Conservation (phyloP, 2,113 vertebrate species). For the Dicaeum eximium region DNA sequence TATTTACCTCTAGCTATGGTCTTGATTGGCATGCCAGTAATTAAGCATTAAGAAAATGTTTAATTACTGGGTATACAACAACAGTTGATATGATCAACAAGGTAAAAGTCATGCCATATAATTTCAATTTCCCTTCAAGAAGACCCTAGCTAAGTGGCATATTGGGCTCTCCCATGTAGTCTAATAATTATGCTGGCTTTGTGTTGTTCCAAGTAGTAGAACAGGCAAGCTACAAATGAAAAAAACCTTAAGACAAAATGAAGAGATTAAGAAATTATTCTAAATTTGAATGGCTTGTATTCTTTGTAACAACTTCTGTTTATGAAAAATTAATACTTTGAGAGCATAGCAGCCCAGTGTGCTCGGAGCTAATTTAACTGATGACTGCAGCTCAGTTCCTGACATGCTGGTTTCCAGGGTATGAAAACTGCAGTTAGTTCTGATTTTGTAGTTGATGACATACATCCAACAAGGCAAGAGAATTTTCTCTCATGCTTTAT, state of each 20-base stretch:
- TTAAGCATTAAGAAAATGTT: background rate
- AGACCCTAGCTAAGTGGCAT: background rate
- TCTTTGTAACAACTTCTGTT: slow-evolving; percentile 15
- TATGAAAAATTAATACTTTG: slow-evolving; percentile 52
- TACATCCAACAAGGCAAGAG: background rate
- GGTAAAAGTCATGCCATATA: background rate
- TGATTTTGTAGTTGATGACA: slow-evolving; percentile 30
- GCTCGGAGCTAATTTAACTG: slow-evolving; percentile 28
- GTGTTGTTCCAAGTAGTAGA: background rate
- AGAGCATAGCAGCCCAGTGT: background rate
- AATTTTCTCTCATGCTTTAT: background rate
- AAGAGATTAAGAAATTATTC: background rate
- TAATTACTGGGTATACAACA: background rate
- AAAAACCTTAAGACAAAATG: background rate
- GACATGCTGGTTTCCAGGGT: slow-evolving; percentile 25
- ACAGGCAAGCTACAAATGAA: background rate
- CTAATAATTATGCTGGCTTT: background rate
- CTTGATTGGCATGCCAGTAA: background rate
- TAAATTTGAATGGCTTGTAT: background rate
- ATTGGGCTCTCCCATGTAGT: background rate
- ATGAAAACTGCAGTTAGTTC: background rate
- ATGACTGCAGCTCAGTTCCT: slow-evolving; percentile 30
- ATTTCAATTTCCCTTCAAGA: background rate
- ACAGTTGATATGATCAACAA: background rate
- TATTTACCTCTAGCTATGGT: background rate